Percentiles rank a stretch among this genome's conserved stretches.
These are phyloP conservation scores for Calliscelio sp. DNA, from an alignment of 2,888 invertebrate genomes.

Conservation along the genomic window DNA sequence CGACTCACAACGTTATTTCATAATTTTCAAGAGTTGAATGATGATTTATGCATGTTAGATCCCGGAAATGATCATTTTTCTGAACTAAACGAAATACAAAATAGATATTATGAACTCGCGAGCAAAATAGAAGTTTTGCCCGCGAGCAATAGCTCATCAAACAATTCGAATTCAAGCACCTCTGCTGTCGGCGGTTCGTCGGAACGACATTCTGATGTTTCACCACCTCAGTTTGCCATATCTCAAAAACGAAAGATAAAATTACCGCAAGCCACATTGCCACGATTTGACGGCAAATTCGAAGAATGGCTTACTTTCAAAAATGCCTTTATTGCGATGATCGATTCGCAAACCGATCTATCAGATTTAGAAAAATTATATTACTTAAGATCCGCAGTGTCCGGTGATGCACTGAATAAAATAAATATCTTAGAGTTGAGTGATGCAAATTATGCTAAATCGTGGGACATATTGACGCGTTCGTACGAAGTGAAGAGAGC, in stretches of 20 bases:
- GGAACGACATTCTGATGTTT: too few species aligned
- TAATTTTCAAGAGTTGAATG: background rate
- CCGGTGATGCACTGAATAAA: slow-evolving; percentile 33
- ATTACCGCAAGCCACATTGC: too few species aligned
- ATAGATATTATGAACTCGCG: background rate
- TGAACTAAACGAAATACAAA: background rate
- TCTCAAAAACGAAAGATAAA: too few species aligned
- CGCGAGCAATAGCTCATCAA: too few species aligned
- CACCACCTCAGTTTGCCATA: too few species aligned
- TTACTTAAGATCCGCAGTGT: background rate
- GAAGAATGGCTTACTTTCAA: too few species aligned
- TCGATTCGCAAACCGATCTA: too few species aligned
- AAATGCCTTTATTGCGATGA: too few species aligned
- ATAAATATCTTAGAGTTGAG: slow-evolving; percentile 55
- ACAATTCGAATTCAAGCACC: too few species aligned
- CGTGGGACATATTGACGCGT: slow-evolving; percentile 56
- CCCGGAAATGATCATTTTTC: background rate
- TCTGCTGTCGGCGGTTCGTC: too few species aligned
- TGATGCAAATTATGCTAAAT: slow-evolving; percentile 59
- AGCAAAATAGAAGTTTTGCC: too few species aligned
- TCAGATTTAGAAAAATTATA: background rate
- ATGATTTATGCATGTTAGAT: background rate
- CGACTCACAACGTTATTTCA: background rate
- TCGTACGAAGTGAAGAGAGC: slow-evolving; percentile 67
- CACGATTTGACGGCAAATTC: too few species aligned